Conservation (phyloP, 1,140 invertebrate species). For the Pogonognathellus flavescens region DNA sequence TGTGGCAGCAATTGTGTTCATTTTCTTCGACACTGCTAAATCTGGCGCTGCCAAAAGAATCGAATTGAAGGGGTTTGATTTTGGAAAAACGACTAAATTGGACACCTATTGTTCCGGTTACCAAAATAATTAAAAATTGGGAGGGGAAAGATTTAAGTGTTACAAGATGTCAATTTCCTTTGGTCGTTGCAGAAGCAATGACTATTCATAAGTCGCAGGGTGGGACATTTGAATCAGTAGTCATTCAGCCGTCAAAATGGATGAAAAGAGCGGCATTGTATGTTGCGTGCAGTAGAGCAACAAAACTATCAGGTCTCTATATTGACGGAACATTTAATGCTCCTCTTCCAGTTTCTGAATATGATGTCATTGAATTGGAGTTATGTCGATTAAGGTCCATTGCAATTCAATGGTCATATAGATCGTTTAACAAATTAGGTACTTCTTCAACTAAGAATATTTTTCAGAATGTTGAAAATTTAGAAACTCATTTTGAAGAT, state of each 20-base stretch:
- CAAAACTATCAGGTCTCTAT: not conserved
- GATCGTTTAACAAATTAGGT: too few species aligned
- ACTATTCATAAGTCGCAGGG: constrained; percentile 60
- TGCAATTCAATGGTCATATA: too few species aligned
- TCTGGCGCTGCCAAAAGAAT: too few species aligned
- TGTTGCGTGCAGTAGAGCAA: constrained; percentile 11
- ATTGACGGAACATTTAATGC: not conserved
- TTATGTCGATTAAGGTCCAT: not conserved
- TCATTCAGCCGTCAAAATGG: not conserved
- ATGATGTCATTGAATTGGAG: not conserved
- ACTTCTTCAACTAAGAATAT: not conserved
- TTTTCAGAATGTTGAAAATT: not conserved
- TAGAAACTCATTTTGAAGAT: not conserved
- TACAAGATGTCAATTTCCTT: constrained; percentile 43
- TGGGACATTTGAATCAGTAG: not conserved
- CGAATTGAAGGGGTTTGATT: too few species aligned
- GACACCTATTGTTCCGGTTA: not conserved
- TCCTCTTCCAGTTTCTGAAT: not conserved
- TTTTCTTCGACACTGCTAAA: too few species aligned
- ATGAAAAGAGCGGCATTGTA: not conserved
- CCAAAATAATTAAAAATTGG: constrained; percentile 29
- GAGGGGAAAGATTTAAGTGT: not conserved
- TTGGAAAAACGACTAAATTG: too few species aligned
- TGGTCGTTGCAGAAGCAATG: constrained; percentile 51
- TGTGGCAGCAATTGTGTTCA: too few species aligned